Evolutionary conservation across 2,888 invertebrate species (phyloP).

Genomic region (Macroteleia sp.): DNA sequence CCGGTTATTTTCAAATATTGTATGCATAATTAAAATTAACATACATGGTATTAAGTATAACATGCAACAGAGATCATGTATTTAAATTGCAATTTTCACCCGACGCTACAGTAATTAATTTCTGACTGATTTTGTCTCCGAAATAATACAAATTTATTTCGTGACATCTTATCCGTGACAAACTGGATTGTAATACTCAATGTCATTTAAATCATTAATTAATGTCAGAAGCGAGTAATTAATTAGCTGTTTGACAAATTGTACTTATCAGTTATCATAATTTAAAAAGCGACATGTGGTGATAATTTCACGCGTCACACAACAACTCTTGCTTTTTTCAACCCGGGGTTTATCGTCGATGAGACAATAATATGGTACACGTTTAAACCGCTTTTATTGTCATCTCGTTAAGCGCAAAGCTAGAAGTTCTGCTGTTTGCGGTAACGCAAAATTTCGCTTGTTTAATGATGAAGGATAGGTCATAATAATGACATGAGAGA

Average conservation of each 20-base stretch:
- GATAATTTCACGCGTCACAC: constrained; percentile 36
- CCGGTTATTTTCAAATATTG: no score
- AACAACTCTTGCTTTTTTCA: constrained; percentile 21
- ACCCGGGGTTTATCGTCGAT: constrained; percentile 13
- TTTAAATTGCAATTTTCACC: no score
- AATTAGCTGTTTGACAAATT: constrained; percentile 54
- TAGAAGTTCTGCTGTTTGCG: constrained; percentile 59
- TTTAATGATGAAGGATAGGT: constrained; percentile 64
- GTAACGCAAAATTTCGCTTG: constrained; percentile 60
- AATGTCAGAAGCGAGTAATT: constrained; percentile 47
- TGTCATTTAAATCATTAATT: constrained; percentile 57
- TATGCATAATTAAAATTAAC: no score
- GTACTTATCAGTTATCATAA: constrained; percentile 47
- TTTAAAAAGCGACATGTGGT: constrained; percentile 35
- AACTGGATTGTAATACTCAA: constrained; percentile 34
- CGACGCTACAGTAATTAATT: no score
- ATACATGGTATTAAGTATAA: no score
- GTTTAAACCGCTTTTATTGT: constrained; percentile 63
- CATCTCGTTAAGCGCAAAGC: constrained; percentile 61
- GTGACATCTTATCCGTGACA: constrained; percentile 15
- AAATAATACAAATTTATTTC: constrained; percentile 21
- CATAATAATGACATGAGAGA: constrained; percentile 61
- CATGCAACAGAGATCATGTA: no score
- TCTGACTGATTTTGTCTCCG: constrained; percentile 6
- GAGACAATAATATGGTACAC: constrained; percentile 45